Evolutionary conservation across 2,888 invertebrate genomes (phyloP), one percentile per base, ranked within the genome.

Genomic region (Perithous albicinctus): DNA sequence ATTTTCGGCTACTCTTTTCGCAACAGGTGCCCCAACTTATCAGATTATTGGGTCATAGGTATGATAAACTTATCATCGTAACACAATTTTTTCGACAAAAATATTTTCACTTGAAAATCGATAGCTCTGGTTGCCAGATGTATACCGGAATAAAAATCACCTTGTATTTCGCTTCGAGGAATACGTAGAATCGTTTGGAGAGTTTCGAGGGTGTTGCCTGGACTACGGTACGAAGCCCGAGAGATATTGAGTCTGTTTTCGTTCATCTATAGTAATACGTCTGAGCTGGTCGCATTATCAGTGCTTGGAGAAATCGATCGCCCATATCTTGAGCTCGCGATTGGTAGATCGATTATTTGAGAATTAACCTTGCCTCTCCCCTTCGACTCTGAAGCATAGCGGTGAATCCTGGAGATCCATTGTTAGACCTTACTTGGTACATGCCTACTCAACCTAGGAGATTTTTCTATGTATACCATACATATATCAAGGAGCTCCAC

Each of bases 181-280:
- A 23, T 10, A 32, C 23, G 69, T 70, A 70, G 75, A 76, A 78
- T 61, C 70, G 70, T 72, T 74, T 78, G 63, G 18, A 26, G 32
- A 75, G 64, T 78, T 72, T 67, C 78, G 80, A 86, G 91, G 91
- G 91, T 89, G 91, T 90, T 91, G 90, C 90, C 89, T 87, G 88
- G 91, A 86, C 91, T 90, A 91, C 90, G 84, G 72, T 43, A 43
- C 67, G 59, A 64, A 72, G 64, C 64, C 78, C 51, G 63, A 73
- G 61, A 73, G 80, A 81, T 69, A 81, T 81, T 63, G 54, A 67
- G 80, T 81, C 63, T 54, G 56, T 75, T 26, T n/a, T 18, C 43
- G 66, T 66, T 20, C 32, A 43, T 67, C 46, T 43, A 46, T 67
- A 69, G 73, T 70, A 70, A 78, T 82, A 78, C 67, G 48, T 82